These are phyloP conservation scores for Ellobium chinense DNA, from an alignment of 2,888 invertebrate genomes.

Conservation along the genomic window DNA sequence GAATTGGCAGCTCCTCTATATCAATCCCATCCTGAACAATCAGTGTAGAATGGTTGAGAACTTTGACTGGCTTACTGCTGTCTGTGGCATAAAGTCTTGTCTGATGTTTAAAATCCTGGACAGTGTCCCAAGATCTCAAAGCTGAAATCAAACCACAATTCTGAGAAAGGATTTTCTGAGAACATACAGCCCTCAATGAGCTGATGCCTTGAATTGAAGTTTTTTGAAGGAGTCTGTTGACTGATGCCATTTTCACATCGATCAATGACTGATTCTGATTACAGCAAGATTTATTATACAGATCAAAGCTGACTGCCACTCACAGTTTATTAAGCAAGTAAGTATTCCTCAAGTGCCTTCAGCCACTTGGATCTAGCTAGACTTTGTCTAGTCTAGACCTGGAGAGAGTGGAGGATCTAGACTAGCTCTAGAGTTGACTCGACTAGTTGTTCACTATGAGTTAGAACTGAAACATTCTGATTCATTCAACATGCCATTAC, in stretches of 20 bases:
- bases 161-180: background rate
- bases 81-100: background rate
- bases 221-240: background rate
- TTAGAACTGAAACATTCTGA: too few relatives aligned
- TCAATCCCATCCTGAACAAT: conserved; percentile 85
- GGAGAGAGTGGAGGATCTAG: too few relatives aligned
- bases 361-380: too few relatives aligned
- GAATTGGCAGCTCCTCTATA: conserved; percentile 85
- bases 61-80: conserved; percentile 46
- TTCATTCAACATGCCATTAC: too few relatives aligned
- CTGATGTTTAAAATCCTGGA: background rate
- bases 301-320: too few relatives aligned
- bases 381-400: too few relatives aligned
- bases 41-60: conserved; percentile 81
- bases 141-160: background rate
- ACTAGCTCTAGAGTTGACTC: too few relatives aligned
- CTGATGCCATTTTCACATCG: background rate
- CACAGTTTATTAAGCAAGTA: too few relatives aligned
- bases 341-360: too few relatives aligned
- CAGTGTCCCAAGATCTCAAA: background rate
- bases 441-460: too few relatives aligned
- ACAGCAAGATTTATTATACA: too few relatives aligned
- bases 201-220: conserved; percentile 31
- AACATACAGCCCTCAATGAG: conserved; percentile 47
- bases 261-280: too few relatives aligned